These are phyloP conservation scores for Schizothorax lantsangensis DNA, from an alignment of 2,797 vertebrate species.

Conservation along the genomic window DNA sequence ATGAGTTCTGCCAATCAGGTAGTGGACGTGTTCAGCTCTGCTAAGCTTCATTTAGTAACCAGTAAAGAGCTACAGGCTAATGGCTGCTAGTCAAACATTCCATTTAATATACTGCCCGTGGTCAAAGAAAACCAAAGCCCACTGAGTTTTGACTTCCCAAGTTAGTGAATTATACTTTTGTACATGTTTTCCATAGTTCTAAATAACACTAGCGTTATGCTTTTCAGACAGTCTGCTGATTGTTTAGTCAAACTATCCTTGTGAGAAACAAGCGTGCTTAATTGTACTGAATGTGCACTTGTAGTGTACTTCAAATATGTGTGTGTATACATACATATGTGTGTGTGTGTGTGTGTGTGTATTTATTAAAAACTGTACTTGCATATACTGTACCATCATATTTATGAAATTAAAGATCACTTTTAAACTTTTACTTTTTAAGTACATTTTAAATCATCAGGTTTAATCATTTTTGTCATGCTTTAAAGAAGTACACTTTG, in stretches of 20 bases:
- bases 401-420: no score
- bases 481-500: no score
- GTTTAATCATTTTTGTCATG: no score
- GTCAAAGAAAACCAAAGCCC: background rate
- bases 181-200: background rate
- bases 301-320: background rate
- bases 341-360: no score
- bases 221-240: background rate
- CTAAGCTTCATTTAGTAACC: background rate
- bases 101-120: background rate
- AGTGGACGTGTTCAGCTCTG: background rate
- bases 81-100: background rate
- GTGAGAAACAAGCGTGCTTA: background rate
- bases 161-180: background rate
- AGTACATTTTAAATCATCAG: no score
- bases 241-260: background rate
- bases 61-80: background rate
- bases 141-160: background rate
- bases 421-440: no score
- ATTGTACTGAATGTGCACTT: background rate
- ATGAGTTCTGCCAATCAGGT: background rate
- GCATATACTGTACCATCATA: no score
- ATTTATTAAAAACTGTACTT: no score
- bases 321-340: no score
- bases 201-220: background rate